Evolutionary conservation across 64 coral and sea anemone species (phyloP).

Genomic region (Acropora tenuis): DNA sequence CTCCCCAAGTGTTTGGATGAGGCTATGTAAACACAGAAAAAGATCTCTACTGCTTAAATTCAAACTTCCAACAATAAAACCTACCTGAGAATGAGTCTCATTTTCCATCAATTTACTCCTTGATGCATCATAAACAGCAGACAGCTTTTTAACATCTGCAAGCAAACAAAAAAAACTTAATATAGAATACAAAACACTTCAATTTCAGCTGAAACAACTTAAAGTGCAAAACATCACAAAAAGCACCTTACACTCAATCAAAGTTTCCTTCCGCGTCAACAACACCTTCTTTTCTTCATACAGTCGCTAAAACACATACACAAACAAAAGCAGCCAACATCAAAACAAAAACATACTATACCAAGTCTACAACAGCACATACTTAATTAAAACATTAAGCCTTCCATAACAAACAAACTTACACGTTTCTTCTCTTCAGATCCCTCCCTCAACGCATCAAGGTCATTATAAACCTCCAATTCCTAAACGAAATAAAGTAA

Average conservation of each 20-base stretch:
- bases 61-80: neutral
- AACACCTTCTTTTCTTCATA: slow-evolving; percentile 78
- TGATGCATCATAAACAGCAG: slow-evolving; percentile 81
- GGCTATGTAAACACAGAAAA: too few species aligned
- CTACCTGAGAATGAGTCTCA: slow-evolving; percentile 95
- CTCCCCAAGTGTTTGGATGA: too few species aligned
- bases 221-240: neutral
- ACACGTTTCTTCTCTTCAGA: slow-evolving; percentile 90
- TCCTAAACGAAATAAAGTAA: slow-evolving; percentile 49
- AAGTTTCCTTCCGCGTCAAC: slow-evolving; percentile 79
- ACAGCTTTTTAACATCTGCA: slow-evolving; percentile 78
- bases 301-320: slow-evolving; percentile 53
- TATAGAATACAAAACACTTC: neutral
- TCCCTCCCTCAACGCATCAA: slow-evolving; percentile 83
- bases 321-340: too few species aligned
- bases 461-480: slow-evolving; percentile 79
- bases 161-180: neutral
- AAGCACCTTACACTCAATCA: slow-evolving; percentile 79
- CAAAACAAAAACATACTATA: neutral
- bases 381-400: too few species aligned
- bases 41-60: too few species aligned
- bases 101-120: slow-evolving; percentile 93
- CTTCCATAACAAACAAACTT: neutral
- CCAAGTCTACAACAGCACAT: too few species aligned
- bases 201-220: slow-evolving; percentile 40